Evolutionary conservation across 2,797 vertebrate species (phyloP).

Genomic region (Garrulus glandarius): DNA sequence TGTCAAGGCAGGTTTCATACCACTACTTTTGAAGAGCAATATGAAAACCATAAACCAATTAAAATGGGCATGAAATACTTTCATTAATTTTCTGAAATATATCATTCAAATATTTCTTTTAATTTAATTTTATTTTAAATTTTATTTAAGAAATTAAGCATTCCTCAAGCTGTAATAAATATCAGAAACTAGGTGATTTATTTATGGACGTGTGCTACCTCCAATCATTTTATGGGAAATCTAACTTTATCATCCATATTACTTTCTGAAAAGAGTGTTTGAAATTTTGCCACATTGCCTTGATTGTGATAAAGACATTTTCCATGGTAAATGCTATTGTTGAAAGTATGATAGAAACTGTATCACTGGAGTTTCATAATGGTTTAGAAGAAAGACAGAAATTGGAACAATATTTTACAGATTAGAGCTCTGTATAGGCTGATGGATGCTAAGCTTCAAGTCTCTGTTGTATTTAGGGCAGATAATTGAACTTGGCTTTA

Average conservation of each 20-base stretch:
- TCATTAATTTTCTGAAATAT: not conserved
- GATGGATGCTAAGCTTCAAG: not conserved
- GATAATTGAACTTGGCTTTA: not conserved
- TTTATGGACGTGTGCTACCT: not conserved
- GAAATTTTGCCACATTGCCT: rapidly evolving
- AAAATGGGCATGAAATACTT: not conserved
- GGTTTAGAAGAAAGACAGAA: not conserved
- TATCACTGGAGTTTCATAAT: not conserved
- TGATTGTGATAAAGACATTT: not conserved
- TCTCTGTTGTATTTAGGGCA: not conserved
- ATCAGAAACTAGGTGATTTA: not conserved
- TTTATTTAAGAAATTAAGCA: not conserved
- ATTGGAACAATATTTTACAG: not conserved
- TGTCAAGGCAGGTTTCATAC: not conserved
- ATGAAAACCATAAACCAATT: not conserved
- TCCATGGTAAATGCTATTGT: not conserved
- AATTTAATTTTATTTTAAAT: not conserved
- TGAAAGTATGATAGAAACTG: not conserved
- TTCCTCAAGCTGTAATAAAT: not conserved
- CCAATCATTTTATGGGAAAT: not conserved
- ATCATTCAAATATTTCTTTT: not conserved
- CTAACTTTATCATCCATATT: not conserved
- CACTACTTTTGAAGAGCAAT: not conserved
- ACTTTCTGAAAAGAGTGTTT: not conserved
- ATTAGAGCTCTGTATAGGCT: not conserved